Evolutionary conservation across 2,113 vertebrate species (phyloP).

Genomic region (Heterochromis multidens): DNA sequence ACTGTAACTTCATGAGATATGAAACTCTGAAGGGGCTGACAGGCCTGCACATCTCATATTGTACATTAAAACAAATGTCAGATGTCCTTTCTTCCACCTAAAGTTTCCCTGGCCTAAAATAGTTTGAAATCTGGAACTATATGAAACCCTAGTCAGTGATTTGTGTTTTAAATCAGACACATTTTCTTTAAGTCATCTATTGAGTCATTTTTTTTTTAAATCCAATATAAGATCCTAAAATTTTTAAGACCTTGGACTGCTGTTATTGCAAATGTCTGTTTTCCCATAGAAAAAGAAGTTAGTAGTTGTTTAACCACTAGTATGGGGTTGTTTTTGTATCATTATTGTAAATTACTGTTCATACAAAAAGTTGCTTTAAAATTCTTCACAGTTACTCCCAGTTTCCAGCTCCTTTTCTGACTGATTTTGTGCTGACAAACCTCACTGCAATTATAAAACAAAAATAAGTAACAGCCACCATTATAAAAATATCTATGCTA

Average conservation of each 20-base stretch:
- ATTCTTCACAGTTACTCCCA: not conserved
- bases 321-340: not conserved
- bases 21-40: not conserved
- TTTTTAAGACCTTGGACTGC: not conserved
- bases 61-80: too few species aligned
- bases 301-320: not conserved
- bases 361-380: not conserved
- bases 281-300: not conserved
- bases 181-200: not conserved
- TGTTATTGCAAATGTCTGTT: not conserved
- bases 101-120: too few species aligned
- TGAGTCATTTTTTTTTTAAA: rapidly evolving
- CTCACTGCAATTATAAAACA: not conserved
- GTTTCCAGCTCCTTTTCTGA: not conserved
- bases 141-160: not conserved
- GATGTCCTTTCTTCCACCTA: too few species aligned
- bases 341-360: not conserved
- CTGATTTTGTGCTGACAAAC: not conserved
- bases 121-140: too few species aligned
- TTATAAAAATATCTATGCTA: not conserved
- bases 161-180: not conserved
- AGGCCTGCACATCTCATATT: too few species aligned
- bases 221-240: not conserved
- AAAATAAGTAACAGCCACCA: not conserved
- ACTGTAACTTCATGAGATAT: not conserved